Base-by-base conservation (phyloP, 2,113 vertebrate species). In the Phrynosoma platyrhinos region DNA sequence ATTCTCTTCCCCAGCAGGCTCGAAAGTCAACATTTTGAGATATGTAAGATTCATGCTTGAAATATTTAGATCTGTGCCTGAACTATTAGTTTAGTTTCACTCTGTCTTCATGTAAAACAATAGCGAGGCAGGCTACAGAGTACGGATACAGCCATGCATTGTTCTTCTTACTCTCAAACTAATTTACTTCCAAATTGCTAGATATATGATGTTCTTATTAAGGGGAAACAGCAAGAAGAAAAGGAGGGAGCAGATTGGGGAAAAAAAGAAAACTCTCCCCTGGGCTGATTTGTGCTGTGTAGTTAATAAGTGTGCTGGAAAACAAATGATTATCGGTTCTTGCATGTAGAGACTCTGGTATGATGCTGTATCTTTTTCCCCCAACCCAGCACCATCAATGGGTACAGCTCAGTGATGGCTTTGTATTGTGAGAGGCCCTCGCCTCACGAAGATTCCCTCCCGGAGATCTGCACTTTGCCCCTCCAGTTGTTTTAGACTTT, bases 121-220 rank as follows among this genome's bases (percentile, higher is more conserved):
- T 36, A 64, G 40, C 23, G 53, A 2, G 84, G 32, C 58, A 90
- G 74, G 71, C 25, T 76, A 2, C 55, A 80, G 76, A 20, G 36
- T 82, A 53, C 18, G 89, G 75, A 6, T 40, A 74, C 21, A 40
- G 2, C 55, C 42, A 71, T 76, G 83, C 1, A 13, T 6, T 66
- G 20, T 40, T 40, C 21, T 47, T 52, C 30, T 27, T 52, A 18
- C n/a, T 74, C 68, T 47, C 30, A 85, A 83, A 5, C 16, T 81
- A 75, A 79, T 83, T 78, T 72, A 89, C 16, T 69, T 84, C 84
- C 18, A 84, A 81, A 89, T 83, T n/a, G 30, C 36, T 16, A 79
- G 0, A 21, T 84, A 55, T 9, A 76, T 52, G 75, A 18, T 68
- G 81, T 62, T n/a, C 74, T 87, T 9, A 62, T 78, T 32, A 86